These are phyloP conservation scores for Eurytoma adleriae DNA, from an alignment of 2,888 invertebrate genomes.

Conservation along the genomic window DNA sequence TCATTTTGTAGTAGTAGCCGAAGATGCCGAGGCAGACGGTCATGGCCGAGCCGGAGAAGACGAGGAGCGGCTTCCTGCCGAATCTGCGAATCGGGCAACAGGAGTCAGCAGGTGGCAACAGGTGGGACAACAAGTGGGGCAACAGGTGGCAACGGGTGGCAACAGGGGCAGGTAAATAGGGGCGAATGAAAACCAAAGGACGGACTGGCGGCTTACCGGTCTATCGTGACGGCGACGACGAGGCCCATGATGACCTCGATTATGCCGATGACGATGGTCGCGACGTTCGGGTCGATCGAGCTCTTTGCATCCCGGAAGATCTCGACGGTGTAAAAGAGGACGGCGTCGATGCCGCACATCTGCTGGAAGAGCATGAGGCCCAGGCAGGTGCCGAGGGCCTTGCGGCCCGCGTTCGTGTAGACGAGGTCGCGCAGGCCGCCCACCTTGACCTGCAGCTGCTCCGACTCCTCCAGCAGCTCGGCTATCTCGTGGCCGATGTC, in stretches of 20 bases:
- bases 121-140: too few species aligned
- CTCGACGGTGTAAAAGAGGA: slow-evolving; percentile 75
- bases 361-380: slow-evolving; percentile 79
- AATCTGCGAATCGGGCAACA: slow-evolving; percentile 64
- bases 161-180: not conserved
- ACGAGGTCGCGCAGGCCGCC: slow-evolving; percentile 69
- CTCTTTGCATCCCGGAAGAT: slow-evolving; percentile 75
- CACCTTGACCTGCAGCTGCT: slow-evolving; percentile 64
- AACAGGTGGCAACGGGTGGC: not conserved
- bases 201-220: slow-evolving; percentile 65
- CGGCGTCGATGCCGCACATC: slow-evolving; percentile 76
- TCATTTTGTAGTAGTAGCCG: slow-evolving; percentile 72
- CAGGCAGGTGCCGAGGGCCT: slow-evolving; percentile 75
- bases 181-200: not conserved
- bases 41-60: slow-evolving; percentile 76
- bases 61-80: slow-evolving; percentile 78
- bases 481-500: slow-evolving; percentile 65
- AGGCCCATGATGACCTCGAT: slow-evolving; percentile 76
- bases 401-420: slow-evolving; percentile 69
- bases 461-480: slow-evolving; percentile 65
- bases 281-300: slow-evolving; percentile 71
- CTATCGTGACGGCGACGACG: slow-evolving; percentile 74
- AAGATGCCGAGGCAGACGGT: slow-evolving; percentile 70
- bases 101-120: not conserved
- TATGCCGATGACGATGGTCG: slow-evolving; percentile 77